A percentile compares a stretch with the other conserved stretches of the same genome.
Conservation (phyloP, 2,797 vertebrate species). For the Scyliorhinus canicula region DNA sequence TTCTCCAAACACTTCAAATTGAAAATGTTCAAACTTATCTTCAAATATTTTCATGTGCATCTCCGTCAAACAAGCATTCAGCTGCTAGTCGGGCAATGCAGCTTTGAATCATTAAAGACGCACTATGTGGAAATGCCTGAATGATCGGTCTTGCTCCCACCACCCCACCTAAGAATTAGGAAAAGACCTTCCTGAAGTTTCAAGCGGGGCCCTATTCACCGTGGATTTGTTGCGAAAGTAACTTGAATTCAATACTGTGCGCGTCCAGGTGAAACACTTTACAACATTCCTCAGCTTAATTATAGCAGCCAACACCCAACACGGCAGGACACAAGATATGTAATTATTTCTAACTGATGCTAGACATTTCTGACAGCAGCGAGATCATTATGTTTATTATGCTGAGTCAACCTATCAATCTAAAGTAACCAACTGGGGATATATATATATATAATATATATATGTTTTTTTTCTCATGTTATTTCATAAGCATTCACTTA, state of each 20-base stretch:
- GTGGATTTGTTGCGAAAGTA: not conserved
- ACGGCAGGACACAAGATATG: not conserved
- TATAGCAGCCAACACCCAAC: not conserved
- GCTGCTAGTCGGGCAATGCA: not conserved
- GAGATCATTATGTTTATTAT: not conserved
- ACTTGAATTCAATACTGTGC: not conserved
- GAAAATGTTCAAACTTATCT: not conserved
- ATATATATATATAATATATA: too few relatives aligned
- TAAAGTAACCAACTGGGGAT: not conserved
- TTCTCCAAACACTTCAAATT: not conserved
- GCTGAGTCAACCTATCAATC: not conserved
- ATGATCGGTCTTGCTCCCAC: not conserved
- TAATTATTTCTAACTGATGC: not conserved
- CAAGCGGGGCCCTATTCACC: not conserved
- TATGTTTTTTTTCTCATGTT: not conserved
- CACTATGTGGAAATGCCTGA: not conserved
- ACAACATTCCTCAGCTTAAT: not conserved
- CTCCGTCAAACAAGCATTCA: not conserved
- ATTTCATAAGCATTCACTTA: not conserved
- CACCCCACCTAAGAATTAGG: not conserved
- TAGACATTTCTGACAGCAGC: not conserved
- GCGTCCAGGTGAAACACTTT: not conserved
- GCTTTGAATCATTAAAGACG: not conserved
- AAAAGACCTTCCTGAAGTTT: not conserved
- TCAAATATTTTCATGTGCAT: too few relatives aligned